phyloP scores from a whole-genome alignment of 2,113 vertebrate species.

The Rissa tridactyla region DNA sequence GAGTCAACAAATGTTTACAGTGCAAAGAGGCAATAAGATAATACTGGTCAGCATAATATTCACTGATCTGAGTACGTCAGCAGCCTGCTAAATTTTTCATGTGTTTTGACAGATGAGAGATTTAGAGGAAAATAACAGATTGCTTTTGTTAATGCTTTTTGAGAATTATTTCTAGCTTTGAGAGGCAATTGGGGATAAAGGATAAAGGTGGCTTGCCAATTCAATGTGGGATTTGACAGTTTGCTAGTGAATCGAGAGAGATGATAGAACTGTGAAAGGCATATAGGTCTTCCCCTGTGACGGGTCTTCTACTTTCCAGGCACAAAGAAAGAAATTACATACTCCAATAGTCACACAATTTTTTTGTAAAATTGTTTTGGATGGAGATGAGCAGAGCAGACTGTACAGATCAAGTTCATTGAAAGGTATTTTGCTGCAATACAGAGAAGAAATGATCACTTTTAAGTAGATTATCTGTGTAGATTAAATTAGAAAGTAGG shows the following conservation, averaged over 20 bases:
- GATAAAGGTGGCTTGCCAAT: conserved; percentile 27
- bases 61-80: background rate
- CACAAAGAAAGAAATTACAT: background rate
- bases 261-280: background rate
- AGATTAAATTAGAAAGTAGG: background rate
- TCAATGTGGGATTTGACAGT: background rate
- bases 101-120: conserved; percentile 34
- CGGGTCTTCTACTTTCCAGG: background rate
- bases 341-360: background rate
- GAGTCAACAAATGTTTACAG: background rate
- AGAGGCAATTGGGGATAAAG: background rate
- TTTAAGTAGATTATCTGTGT: background rate
- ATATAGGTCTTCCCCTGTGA: background rate
- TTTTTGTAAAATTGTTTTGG: background rate
- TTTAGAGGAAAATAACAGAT: conserved; percentile 40
- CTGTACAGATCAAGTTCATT: background rate
- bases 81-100: background rate
- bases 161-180: conserved; percentile 39
- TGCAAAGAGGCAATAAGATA: background rate
- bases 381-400: background rate
- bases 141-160: conserved; percentile 39
- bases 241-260: background rate
- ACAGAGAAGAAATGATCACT: background rate
- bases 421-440: background rate
- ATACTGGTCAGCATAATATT: conserved; percentile 31